Percentiles rank a stretch among this genome's conserved stretches.
Evolutionary conservation across 2,113 vertebrate genomes (phyloP).

Genomic region (Platichthys stellatus): DNA sequence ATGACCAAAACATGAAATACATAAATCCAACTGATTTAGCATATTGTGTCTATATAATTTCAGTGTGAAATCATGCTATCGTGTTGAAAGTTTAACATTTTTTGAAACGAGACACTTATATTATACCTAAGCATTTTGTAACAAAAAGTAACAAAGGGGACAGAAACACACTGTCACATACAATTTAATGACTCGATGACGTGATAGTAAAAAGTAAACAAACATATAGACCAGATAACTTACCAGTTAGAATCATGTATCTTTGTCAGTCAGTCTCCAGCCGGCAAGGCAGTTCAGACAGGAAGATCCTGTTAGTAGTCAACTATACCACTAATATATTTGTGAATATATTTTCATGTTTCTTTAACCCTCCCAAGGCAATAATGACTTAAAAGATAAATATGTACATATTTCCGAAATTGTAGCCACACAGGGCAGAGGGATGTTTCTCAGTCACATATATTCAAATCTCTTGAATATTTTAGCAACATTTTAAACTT

Average conservation of each 20-base stretch:
- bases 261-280: neutral
- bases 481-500: no score
- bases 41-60: neutral
- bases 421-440: no score
- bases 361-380: no score
- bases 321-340: no score
- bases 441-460: no score
- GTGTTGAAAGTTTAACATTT: neutral
- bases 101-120: neutral
- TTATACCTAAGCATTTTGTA: neutral
- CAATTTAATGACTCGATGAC: constrained; percentile 1
- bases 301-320: constrained; percentile 28
- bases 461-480: no score
- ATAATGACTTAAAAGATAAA: no score
- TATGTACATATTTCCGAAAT: no score
- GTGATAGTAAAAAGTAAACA: neutral
- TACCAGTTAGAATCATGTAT: constrained; percentile 12
- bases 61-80: neutral
- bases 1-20: neutral
- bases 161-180: neutral
- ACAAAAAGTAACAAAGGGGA: neutral
- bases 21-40: neutral
- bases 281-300: constrained; percentile 3
- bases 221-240: constrained; percentile 7
- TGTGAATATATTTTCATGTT: no score